Percentiles rank a stretch among this genome's conserved stretches.
Conservation (phyloP, 2,888 invertebrate species). For the Rapana venosa region DNA sequence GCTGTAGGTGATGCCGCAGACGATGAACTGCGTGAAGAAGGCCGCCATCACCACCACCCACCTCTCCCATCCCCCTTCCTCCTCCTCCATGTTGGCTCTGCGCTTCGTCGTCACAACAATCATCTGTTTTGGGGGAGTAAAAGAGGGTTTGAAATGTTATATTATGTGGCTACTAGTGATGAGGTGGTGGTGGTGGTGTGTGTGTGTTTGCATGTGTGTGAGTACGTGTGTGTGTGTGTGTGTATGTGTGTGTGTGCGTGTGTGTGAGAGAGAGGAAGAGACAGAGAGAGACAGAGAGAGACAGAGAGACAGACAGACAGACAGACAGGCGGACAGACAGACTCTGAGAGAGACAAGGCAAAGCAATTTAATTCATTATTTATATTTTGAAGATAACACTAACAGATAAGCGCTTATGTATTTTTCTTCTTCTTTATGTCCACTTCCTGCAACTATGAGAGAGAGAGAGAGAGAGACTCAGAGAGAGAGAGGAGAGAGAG, state of each 20-base stretch:
- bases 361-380: too few relatives aligned
- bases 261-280: background rate
- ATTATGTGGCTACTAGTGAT: background rate
- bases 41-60: slow-evolving; percentile 72
- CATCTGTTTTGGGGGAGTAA: slow-evolving; percentile 52
- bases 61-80: slow-evolving; percentile 58
- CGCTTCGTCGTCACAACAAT: slow-evolving; percentile 60
- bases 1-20: slow-evolving; percentile 74
- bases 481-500: background rate
- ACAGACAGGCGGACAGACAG: background rate
- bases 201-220: slow-evolving; percentile 15
- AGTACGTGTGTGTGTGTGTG: background rate
- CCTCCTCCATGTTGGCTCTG: slow-evolving; percentile 52
- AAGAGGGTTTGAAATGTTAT: background rate
- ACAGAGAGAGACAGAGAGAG: slow-evolving; percentile 10
- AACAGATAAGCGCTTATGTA: too few relatives aligned
- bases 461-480: background rate
- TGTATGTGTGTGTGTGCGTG: background rate
- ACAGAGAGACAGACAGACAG: background rate
- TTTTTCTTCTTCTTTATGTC: too few relatives aligned
- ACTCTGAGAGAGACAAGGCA: background rate
- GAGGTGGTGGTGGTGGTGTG: background rate
- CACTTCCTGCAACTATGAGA: too few relatives aligned
- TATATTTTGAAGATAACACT: too few relatives aligned
- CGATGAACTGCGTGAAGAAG: slow-evolving; percentile 72